Evolutionary conservation across 92 coral and sea anemone species (phyloP), one percentile per base, ranked within the genome.

Genomic region (Paramuricea clavata): DNA sequence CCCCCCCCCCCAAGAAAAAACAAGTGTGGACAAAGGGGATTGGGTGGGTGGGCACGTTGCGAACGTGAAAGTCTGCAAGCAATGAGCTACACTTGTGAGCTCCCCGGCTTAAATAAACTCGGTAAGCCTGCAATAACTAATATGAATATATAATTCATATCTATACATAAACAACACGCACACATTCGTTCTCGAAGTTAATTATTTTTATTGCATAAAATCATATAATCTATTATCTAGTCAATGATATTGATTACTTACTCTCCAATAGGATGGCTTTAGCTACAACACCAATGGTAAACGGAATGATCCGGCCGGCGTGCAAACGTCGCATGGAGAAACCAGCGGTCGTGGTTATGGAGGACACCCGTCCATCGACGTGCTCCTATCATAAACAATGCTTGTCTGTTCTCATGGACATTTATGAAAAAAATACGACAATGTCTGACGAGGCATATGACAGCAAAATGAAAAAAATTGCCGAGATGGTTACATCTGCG

Each of bases 181-280:
- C n/a, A n/a, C n/a, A n/a, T n/a, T n/a, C n/a, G n/a, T n/a, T n/a
- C n/a, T n/a, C n/a, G n/a, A n/a, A n/a, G n/a, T n/a, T n/a, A n/a
- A n/a, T n/a, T n/a, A n/a, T n/a, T n/a, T n/a, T n/a, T n/a, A n/a
- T n/a, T n/a, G n/a, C n/a, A n/a, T n/a, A n/a, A n/a, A 39, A 39
- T 39, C 4, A 39, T 39, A 10, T 39, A 39, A 39, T 39, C 44
- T n/a, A 21, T 54, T 13, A 21, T 22, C 70, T 15, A 26, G 0
- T 26, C 70, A 28, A 65, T 65, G 1, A 16, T 27, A 60, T 60
- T 60, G 68, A 60, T 60, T 60, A 22, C 15, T 22, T 0, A 7
- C n/a, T 11, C 61, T 52, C n/a, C 21, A 52, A 52, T 65, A 65
- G 72, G 19, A 65, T 65, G 72, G 39, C 39, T 28, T 65, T 65